Evolutionary conservation across 2,888 invertebrate species (phyloP).

Genomic region (Oeneis ivallda): DNA sequence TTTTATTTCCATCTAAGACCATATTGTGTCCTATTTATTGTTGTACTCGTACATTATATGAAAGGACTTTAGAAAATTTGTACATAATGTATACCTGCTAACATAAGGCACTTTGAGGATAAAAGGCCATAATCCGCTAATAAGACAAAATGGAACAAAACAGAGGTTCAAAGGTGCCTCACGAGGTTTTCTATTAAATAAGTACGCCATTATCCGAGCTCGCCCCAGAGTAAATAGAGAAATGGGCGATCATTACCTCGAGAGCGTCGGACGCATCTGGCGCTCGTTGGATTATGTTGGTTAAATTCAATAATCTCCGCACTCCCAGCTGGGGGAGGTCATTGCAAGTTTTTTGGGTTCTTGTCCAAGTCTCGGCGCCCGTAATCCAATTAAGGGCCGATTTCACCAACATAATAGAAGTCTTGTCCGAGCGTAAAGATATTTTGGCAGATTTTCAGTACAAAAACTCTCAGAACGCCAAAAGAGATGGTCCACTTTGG

Average conservation of each 20-base stretch:
- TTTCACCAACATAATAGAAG: not conserved
- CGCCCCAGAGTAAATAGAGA: conserved; percentile 53
- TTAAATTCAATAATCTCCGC: conserved; percentile 74
- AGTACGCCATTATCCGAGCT: conserved; percentile 60
- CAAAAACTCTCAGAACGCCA: too few relatives aligned
- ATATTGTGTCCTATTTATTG: too few relatives aligned
- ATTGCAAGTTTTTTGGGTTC: conserved; percentile 55
- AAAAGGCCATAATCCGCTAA: conserved; percentile 39
- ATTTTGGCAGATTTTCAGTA: too few relatives aligned
- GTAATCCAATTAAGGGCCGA: conserved; percentile 28
- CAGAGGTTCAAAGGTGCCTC: conserved; percentile 42
- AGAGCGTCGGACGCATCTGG: conserved; percentile 66
- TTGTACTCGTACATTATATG: too few relatives aligned
- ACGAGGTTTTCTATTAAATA: conserved; percentile 61
- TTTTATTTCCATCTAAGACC: too few relatives aligned
- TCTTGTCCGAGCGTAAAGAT: not conserved
- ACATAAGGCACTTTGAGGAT: conserved; percentile 46
- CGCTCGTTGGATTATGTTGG: conserved; percentile 67
- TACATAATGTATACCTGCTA: conserved; percentile 52
- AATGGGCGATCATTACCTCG: conserved; percentile 65
- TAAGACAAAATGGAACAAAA: conserved; percentile 45
- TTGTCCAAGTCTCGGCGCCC: conserved; percentile 24
- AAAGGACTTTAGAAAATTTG: conserved; percentile 1
- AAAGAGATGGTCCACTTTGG: too few relatives aligned
- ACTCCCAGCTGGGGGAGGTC: conserved; percentile 64